phyloP scores from a whole-genome alignment of 2,113 vertebrate species.

The Lepus timidus region DNA sequence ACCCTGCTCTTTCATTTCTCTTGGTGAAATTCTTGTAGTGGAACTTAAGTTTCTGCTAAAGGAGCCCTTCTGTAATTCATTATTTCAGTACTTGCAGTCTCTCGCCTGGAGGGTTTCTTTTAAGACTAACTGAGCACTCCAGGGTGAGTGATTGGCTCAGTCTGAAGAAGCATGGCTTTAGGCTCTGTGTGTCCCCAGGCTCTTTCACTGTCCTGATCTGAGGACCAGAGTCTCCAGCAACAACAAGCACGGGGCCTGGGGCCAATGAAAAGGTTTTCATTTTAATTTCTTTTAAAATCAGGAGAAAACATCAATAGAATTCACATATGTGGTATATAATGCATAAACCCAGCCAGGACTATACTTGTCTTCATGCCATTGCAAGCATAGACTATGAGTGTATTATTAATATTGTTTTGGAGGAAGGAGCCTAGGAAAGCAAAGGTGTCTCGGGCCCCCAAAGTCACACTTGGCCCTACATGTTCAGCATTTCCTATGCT shows the following conservation, averaged over 20 bases:
- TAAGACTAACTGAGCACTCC: background rate
- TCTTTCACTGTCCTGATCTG: background rate
- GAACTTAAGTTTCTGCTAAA: background rate
- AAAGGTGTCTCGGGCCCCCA: background rate
- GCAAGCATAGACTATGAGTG: background rate
- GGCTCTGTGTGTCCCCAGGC: background rate
- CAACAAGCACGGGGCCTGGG: too few species aligned
- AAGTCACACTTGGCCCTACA: fast-evolving
- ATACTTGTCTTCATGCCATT: background rate
- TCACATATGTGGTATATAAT: background rate
- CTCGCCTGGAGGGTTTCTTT: background rate
- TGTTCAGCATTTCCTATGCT: background rate
- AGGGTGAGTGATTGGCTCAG: background rate
- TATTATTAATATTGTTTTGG: background rate
- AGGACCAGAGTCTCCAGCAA: background rate
- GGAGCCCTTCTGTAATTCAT: background rate
- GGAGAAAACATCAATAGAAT: background rate
- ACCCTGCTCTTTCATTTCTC: background rate
- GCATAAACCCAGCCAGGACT: background rate
- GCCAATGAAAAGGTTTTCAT: background rate
- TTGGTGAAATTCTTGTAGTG: background rate
- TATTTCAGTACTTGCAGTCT: background rate
- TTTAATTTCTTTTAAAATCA: background rate
- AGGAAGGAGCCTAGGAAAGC: background rate
- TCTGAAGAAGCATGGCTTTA: background rate